Base-by-base conservation (phyloP, 2,888 invertebrate species). In the Plagiodera versicolora region DNA sequence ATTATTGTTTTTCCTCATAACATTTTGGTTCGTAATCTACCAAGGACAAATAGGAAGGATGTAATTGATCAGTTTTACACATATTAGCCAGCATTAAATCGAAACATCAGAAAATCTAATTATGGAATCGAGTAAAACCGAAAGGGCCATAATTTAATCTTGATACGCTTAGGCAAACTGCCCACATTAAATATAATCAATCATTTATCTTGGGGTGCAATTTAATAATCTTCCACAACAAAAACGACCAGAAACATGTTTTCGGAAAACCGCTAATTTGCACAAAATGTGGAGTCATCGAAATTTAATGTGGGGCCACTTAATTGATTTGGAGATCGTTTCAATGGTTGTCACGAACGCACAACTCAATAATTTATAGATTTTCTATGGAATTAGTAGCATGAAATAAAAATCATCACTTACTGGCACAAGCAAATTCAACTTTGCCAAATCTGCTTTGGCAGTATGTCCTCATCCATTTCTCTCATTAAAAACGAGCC, bases 101-200 rank as follows among this genome's bases (percentile, higher is more conserved):
- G 39, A 39, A 32, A 39, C 39, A 39, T 10, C 39, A 39, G n/a
- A 14, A 39, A 39, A n/a, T 39, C 39, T 3, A 39, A 39, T 39
- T 39, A 39, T 39, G 11, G 14, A 39, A 14, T 39, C 39, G 39
- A 2, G n/a, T 14, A 9, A 14, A 39, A 39, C 4, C 39, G 39
- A 39, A 39, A 39, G 14, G 39, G 39, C 14, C 39, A 39, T 32
- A 32, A 32, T 39, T 39, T 14, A 39, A 39, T 39, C 39, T 39
- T 39, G 39, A 39, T 39, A 39, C 39, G 14, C 39, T 39, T 39
- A 39, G 14, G 14, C 39, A 39, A 6, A n/a, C 39, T 39, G 39
- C 39, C 39, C 39, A 39, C 39, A 39, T 39, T 39, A 39, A 39
- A 39, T 39, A 39, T 39, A 39, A 39, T 39, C 39, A 39, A 39